phyloP scores from a whole-genome alignment of 2,113 vertebrate genomes.

The Plecturocebus donacophilus region DNA sequence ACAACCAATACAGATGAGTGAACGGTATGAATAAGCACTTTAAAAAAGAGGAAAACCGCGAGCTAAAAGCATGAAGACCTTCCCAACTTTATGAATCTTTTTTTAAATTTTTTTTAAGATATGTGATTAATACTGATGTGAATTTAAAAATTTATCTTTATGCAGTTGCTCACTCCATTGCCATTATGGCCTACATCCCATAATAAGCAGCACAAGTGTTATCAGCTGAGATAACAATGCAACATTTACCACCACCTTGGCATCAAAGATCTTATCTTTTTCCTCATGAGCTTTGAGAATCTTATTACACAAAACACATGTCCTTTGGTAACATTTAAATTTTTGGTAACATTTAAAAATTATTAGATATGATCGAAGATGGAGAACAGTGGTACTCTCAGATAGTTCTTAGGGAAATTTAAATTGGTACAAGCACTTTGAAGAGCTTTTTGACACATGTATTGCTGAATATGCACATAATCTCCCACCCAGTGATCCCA shows the following conservation, averaged over 20 bases:
- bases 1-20: background rate
- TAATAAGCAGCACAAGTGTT: background rate
- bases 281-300: constrained; percentile 21
- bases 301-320: constrained; percentile 33
- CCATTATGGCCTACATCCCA: background rate
- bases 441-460: background rate
- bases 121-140: background rate
- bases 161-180: no score
- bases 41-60: background rate
- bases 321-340: background rate
- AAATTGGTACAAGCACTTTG: background rate
- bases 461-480: background rate
- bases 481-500: background rate
- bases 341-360: background rate
- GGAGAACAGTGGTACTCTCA: no score
- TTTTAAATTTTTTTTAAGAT: no score
- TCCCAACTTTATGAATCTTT: background rate
- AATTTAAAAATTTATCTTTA: background rate
- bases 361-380: background rate
- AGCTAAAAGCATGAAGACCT: background rate
- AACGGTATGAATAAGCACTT: background rate
- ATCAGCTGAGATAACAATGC: constrained; percentile 41
- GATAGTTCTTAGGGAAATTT: background rate
- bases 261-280: constrained; percentile 39
- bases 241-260: constrained; percentile 30